Evolutionary conservation across 1,140 invertebrate species (phyloP).

Genomic region (Popillia japonica): DNA sequence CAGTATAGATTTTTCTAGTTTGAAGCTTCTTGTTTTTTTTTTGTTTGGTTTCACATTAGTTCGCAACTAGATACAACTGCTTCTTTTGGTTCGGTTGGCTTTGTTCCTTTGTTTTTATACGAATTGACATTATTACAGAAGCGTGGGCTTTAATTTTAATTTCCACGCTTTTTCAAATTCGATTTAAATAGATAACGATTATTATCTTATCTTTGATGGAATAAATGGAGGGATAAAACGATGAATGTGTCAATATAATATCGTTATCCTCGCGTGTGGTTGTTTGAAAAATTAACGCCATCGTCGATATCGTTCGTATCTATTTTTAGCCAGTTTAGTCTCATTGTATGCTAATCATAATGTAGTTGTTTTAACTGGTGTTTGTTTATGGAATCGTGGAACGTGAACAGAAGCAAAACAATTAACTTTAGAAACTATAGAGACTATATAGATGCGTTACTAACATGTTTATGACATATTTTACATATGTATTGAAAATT

Average conservation of each 20-base stretch:
- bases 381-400: not conserved
- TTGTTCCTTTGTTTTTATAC: too few species aligned
- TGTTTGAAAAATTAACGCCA: conserved; percentile 7
- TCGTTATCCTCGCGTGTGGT: not conserved
- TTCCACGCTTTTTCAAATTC: too few species aligned
- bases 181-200: not conserved
- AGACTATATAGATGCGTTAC: not conserved
- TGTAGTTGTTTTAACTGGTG: not conserved
- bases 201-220: not conserved
- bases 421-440: not conserved
- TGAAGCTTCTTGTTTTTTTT: not conserved
- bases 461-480: too few species aligned
- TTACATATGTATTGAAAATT: too few species aligned
- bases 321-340: conserved; percentile 15
- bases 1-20: not conserved
- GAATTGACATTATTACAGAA: too few species aligned
- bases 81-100: too few species aligned
- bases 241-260: not conserved
- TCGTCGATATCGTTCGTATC: not conserved
- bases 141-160: too few species aligned
- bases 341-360: not conserved
- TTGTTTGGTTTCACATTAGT: not conserved
- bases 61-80: not conserved
- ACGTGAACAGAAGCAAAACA: not conserved
- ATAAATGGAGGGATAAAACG: conserved; percentile 1